Conservation (phyloP, 2,888 invertebrate species). For the Mythimna albipuncta region DNA sequence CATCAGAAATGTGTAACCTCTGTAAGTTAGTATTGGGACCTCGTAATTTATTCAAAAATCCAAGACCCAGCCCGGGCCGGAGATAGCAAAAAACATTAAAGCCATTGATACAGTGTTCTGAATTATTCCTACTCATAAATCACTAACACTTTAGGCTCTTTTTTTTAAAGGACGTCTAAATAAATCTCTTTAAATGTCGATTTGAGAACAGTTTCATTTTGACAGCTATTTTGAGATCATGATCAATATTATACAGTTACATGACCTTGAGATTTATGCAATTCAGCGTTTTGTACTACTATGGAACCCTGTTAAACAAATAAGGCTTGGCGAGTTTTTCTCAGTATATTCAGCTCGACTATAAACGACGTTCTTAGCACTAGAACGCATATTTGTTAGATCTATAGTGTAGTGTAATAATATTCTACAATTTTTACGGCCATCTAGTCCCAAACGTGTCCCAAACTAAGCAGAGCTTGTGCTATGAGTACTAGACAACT, state of each 20-base stretch:
- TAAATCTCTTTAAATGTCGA: neutral
- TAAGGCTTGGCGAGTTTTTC: no score
- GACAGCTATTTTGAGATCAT: neutral
- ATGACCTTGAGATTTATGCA: neutral
- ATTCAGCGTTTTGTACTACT: neutral
- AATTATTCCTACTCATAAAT: neutral
- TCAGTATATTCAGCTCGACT: no score
- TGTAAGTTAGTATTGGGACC: neutral
- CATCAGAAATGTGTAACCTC: neutral
- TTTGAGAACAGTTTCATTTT: neutral
- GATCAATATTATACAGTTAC: no score
- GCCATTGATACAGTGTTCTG: neutral
- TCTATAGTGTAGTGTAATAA: no score
- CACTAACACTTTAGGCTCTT: neutral
- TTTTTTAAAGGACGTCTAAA: neutral
- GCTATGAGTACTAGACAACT: no score
- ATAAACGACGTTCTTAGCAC: no score
- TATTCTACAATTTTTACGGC: no score
- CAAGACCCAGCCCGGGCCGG: no score
- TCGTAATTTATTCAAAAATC: neutral
- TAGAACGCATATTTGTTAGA: no score
- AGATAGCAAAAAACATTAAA: neutral
- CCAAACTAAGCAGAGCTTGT: no score
- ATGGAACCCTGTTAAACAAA: neutral
- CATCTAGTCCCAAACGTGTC: no score